A percentile compares a stretch with the other conserved stretches of the same genome.
Evolutionary conservation across 2,797 vertebrate species (phyloP).

Genomic region (Sparidentex hasta): DNA sequence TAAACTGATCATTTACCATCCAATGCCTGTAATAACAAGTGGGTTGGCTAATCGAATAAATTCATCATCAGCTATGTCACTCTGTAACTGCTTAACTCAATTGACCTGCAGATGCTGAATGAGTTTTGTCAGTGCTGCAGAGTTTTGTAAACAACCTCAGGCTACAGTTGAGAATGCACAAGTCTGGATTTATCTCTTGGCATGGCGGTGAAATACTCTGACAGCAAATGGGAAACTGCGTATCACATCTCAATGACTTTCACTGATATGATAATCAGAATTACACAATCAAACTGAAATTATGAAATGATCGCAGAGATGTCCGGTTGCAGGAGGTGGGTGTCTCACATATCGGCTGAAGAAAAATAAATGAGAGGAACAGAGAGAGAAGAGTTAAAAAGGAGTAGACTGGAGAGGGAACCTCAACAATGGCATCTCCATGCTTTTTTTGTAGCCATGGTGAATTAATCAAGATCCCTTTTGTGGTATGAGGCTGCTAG

Average conservation of each 20-base stretch:
- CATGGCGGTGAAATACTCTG: slow-evolving; percentile 24
- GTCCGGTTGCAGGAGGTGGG: slow-evolving; percentile 14
- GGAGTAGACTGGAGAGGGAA: slow-evolving; percentile 51
- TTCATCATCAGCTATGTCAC: slow-evolving; percentile 61
- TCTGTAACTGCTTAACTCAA: slow-evolving; percentile 59
- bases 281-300: not conserved
- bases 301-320: slow-evolving; percentile 23
- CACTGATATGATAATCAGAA: slow-evolving; percentile 25
- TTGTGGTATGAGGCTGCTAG: slow-evolving; percentile 38
- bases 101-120: slow-evolving; percentile 50
- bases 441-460: slow-evolving; percentile 55
- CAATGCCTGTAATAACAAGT: slow-evolving; percentile 56
- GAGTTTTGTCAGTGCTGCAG: slow-evolving; percentile 47
- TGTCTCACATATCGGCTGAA: not conserved
- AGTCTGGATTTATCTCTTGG: slow-evolving; percentile 52
- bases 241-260: slow-evolving; percentile 50
- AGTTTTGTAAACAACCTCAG: slow-evolving; percentile 55
- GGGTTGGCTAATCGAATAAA: slow-evolving; percentile 61
- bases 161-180: slow-evolving; percentile 52
- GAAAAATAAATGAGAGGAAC: slow-evolving; percentile 12
- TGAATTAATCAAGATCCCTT: slow-evolving; percentile 58
- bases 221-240: slow-evolving; percentile 25
- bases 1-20: slow-evolving; percentile 43
- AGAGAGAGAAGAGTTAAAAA: slow-evolving; percentile 35
- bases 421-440: slow-evolving; percentile 58